Evolutionary conservation across 2,888 invertebrate species (phyloP), one percentile per base, ranked within the genome.

Genomic region (Clepsis dumicolana): DNA sequence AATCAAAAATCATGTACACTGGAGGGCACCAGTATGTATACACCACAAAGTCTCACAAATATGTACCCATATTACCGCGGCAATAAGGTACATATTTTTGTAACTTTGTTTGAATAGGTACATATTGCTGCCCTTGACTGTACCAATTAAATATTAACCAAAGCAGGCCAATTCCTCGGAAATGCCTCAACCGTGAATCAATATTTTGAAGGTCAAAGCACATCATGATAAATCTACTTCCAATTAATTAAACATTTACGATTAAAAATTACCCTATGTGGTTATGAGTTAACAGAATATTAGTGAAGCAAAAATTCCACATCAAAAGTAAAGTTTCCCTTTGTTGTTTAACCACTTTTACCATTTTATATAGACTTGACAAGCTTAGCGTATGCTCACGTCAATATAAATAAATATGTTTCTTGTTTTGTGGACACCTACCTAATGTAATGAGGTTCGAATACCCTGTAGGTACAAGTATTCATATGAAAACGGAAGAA

Each of bases 141-240:
- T n/a, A n/a, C n/a, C n/a, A 35, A 35, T 10, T 35, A 7, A 35
- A 35, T 21, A n/a, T 12, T 48, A 48, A 18, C 2, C 48, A 12
- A 1, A 48, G n/a, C 21, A 0, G 2, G 3, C 2, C 12, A 21
- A 48, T 21, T 48, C 12, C 18, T 18, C 1, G 12, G 10, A 21
- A 48, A 21, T 48, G 10, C 21, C 48, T 4, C 12, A 16, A 44
- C 7, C 10, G 21, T 48, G 21, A 48, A 48, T 48, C 21, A 48
- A 21, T 48, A 21, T 48, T 48, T 48, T 4, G 14, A 27, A 52
- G 52, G 62, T 25, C 27, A 14, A n/a, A 52, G 35, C n/a, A 29
- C 3, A 29, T 35, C 35, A 27, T 38, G 44, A 44, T 18, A 44
- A 38, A 27, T 27, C 1, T 18, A 18, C 5, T 62, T 52, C 35